These are phyloP conservation scores for Apteryx mantelli DNA, from an alignment of 2,113 vertebrate genomes.

Conservation along the genomic window DNA sequence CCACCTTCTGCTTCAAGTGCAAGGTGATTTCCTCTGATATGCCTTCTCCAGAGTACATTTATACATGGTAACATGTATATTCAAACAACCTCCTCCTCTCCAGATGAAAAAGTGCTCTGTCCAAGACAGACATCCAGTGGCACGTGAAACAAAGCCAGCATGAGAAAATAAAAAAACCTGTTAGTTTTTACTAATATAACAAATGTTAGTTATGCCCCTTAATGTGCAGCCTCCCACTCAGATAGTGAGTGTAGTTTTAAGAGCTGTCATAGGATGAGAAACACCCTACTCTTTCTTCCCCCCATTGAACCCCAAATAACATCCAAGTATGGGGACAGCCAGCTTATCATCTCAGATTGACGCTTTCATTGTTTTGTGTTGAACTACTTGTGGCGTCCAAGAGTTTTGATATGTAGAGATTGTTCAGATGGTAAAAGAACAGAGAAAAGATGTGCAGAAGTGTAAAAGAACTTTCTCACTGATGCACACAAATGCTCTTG, in stretches of 20 bases:
- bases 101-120: not conserved
- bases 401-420: not conserved
- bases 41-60: not conserved
- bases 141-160: not conserved
- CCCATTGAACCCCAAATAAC: not conserved
- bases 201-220: not conserved
- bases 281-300: not conserved
- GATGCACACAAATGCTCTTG: not conserved
- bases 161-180: not conserved
- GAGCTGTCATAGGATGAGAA: not conserved
- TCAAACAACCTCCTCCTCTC: not conserved
- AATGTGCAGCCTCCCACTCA: not conserved
- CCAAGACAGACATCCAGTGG: not conserved
- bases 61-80: not conserved
- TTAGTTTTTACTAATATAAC: not conserved
- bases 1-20: not conserved
- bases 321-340: not conserved
- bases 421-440: not conserved
- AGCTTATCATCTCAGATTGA: not conserved
- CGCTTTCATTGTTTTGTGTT: not conserved
- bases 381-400: not conserved
- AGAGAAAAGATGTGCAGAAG: not conserved
- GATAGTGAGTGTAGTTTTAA: not conserved
- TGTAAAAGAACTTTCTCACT: not conserved
- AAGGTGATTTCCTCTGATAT: not conserved